These are phyloP conservation scores for Speoplatyrhinus poulsoni DNA, from an alignment of 2,113 vertebrate genomes.

Conservation along the genomic window DNA sequence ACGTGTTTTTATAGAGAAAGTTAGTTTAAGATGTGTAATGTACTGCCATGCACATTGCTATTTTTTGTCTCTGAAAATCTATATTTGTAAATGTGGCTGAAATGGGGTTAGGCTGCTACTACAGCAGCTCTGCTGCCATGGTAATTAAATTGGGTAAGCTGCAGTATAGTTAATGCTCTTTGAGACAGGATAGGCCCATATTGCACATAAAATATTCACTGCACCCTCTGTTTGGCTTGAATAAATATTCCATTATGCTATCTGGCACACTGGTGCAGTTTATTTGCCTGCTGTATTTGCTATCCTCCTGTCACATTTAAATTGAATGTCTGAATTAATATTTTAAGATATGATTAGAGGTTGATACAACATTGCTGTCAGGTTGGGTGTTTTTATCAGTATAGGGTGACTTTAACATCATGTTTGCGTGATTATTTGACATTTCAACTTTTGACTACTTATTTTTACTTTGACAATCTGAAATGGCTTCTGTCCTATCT, in stretches of 20 bases:
- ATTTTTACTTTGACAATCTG: background rate
- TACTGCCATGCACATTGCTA: background rate
- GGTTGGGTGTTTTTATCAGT: background rate
- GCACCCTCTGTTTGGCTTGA: slow-evolving; percentile 36
- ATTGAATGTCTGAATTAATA: slow-evolving; percentile 12
- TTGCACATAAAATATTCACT: slow-evolving; percentile 62
- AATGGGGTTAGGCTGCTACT: slow-evolving; percentile 30
- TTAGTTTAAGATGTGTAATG: background rate
- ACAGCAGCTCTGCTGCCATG: slow-evolving; percentile 14
- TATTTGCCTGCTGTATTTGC: slow-evolving; percentile 2
- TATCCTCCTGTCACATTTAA: background rate
- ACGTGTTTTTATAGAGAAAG: background rate
- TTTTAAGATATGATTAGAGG: background rate
- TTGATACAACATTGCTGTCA: background rate
- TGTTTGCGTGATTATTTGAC: background rate
- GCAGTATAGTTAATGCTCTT: slow-evolving; percentile 34
- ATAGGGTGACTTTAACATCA: background rate
- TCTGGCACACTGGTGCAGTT: slow-evolving; percentile 11
- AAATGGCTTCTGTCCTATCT: background rate
- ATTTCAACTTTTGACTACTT: too few relatives aligned
- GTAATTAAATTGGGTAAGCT: slow-evolving; percentile 45
- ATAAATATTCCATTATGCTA: slow-evolving; percentile 34
- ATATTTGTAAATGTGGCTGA: slow-evolving; percentile 11
- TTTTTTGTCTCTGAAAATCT: slow-evolving; percentile 11
- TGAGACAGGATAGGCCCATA: slow-evolving; percentile 41